Evolutionary conservation across 2,888 invertebrate species (phyloP), one percentile per base, ranked within the genome.

Genomic region (Caenorhabditis wallacei): DNA sequence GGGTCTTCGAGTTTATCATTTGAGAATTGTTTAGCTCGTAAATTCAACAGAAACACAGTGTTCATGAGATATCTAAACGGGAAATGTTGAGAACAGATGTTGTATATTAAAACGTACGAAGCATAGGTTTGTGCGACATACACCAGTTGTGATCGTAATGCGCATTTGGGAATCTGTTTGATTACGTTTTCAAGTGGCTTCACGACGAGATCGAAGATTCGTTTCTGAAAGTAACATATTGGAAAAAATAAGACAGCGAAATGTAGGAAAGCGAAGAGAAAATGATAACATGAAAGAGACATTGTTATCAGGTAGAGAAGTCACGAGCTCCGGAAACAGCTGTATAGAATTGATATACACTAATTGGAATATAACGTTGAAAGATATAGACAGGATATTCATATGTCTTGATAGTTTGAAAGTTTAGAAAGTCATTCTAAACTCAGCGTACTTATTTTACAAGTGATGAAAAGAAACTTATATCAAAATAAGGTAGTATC

Each of bases 31-130:
- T 95, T 95, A 71, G 95, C 94, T 93, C 96, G 96, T 18, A 97
- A 93, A 88, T 96, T 94, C 87, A 97, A 92, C 92, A 97, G 97
- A 93, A 96, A 96, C 63, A 95, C 94, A 48, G 97, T 95, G 92
- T 97, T 97, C 24, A 95, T 94, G 88, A 95, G 95, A 92, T 97
- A 97, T 92, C 96, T 96, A 91, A 94, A 94, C 16, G 22, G n/a
- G 10, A 71, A 24, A 4, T 13, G 51, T 26, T 18, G 22, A 46
- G 8, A 22, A 56, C 20, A 37, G 22, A 40, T 35, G 13, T 7
- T 16, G 37, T 35, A 26, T 40, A 71, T 30, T 16, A 53, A 24
- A 53, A 80, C 87, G 56, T 43, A 87, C 87, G 82, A 76, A 11
- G 86, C 83, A 72, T 88, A 88, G 3, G 85, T 85, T 26, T 88